Conservation (phyloP, 1,140 invertebrate genomes). For the Platyscapa corneri region DNA sequence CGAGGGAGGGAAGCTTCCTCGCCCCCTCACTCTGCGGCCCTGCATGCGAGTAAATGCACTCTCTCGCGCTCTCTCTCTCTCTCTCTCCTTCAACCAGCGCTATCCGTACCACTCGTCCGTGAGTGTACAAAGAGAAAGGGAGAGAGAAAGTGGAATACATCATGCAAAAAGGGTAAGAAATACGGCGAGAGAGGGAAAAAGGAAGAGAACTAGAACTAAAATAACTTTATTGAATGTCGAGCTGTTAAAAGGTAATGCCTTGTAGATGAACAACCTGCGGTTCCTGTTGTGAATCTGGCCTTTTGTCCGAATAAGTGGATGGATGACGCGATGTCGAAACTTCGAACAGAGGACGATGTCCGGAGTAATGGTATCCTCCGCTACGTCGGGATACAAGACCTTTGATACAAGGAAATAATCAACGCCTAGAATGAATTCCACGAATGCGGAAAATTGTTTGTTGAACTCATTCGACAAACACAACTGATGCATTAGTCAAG, state of each 20-base stretch:
- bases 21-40: background rate
- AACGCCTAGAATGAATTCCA: too few relatives aligned
- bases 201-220: background rate
- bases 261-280: background rate
- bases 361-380: too few relatives aligned
- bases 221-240: slow-evolving; percentile 20
- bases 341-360: background rate
- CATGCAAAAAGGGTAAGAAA: background rate
- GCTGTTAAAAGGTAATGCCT: background rate
- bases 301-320: background rate
- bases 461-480: too few relatives aligned
- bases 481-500: too few relatives aligned
- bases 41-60: slow-evolving; percentile 13
- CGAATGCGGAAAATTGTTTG: too few relatives aligned
- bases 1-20: background rate
- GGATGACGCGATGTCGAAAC: too few relatives aligned
- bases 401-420: too few relatives aligned
- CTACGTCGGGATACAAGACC: too few relatives aligned
- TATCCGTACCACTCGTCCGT: background rate
- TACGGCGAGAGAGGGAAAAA: background rate
- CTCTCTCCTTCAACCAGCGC: background rate
- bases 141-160: slow-evolving; percentile 17
- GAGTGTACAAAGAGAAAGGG: background rate
- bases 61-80: too few relatives aligned
- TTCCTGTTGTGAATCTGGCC: background rate